Evolutionary conservation across 2,888 invertebrate genomes (phyloP).

Genomic region (Lissocephala sabroskyi): DNA sequence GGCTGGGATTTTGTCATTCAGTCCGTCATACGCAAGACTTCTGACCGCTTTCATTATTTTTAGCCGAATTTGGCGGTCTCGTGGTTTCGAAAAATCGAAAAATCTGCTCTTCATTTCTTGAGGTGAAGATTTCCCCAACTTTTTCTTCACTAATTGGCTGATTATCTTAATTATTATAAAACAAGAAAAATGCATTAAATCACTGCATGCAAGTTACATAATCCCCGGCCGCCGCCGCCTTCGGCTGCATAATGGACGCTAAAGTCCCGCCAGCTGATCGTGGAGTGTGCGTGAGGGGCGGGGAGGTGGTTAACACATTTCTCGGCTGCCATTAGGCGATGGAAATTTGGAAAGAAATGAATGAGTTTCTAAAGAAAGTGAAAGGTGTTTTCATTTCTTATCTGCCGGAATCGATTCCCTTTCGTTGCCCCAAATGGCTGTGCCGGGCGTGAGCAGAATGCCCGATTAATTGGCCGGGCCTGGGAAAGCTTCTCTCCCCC

Average conservation of each 20-base stretch:
- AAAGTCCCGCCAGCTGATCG: background rate
- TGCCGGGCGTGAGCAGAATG: no score
- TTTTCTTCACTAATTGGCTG: slow-evolving; percentile 31
- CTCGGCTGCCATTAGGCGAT: no score
- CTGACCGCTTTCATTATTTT: slow-evolving; percentile 54
- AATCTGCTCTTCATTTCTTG: no score
- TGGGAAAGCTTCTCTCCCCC: no score
- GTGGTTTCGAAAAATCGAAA: no score
- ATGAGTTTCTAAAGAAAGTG: slow-evolving; percentile 60
- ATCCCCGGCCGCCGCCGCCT: slow-evolving; percentile 43
- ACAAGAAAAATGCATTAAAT: slow-evolving; percentile 36
- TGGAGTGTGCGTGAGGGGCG: background rate
- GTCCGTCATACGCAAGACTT: slow-evolving; percentile 31
- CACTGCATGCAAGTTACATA: slow-evolving; percentile 28
- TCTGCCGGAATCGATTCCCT: slow-evolving; percentile 12
- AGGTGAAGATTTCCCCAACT: no score
- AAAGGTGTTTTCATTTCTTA: slow-evolving; percentile 39
- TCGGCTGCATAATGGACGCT: slow-evolving; percentile 15
- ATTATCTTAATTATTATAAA: slow-evolving; percentile 46
- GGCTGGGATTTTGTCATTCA: slow-evolving; percentile 18
- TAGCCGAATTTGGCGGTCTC: slow-evolving; percentile 29
- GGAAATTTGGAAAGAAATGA: slow-evolving; percentile 31
- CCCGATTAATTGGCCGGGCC: no score
- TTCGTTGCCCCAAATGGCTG: background rate
- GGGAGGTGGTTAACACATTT: slow-evolving; percentile 20